Base-by-base conservation (phyloP, 2,797 vertebrate genomes). In the Pangasius mekongensis region DNA sequence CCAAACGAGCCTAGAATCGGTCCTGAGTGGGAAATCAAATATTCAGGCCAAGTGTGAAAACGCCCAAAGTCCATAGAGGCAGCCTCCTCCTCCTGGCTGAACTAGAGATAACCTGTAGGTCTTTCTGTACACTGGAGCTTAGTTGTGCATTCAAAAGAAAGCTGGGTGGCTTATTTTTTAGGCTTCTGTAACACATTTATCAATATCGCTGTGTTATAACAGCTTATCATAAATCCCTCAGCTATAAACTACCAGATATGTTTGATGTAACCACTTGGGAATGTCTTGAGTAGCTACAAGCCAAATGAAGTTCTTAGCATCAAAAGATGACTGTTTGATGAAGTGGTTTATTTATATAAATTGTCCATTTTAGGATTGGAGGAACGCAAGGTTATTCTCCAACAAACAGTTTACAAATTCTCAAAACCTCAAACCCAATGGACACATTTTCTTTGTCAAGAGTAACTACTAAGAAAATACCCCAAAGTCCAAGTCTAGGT, bases 101-200 rank as follows among this genome's bases (percentile, higher is more conserved):
- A 64, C 33, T 54, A 30, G 5, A 39, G 54, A 86, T 49, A 80
- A 14, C 74, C 27, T 84, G 62, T 54, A 74, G 54, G 64, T 43
- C 52, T 60, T 66, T 60, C 27, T 36, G 8, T 58, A 33, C 24
- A 54, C 39, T 60, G 39, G 56, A 86, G 77, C 60, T 81, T 24
- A 58, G 52, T 39, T 77, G 2, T 83, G 58, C 60, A 54, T 54
- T 84, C 24, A 33, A 74, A 36, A 24, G 39, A 3, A 66, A 33
- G n/a, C 13, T 86, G 58, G 39, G 6, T 7, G 62, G 47, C 49
- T 88, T 91, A 67, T 84, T 89, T 89, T 43, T 84, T 20, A 62
- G 74, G 58, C 39, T 78, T 11, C 76, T 89, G 66, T 69, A 67
- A 3, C 27, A 87, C 77, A 89, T 88, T 71, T 64, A 82, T 85